Evolutionary conservation across 2,113 vertebrate species (phyloP).

Genomic region (Accipiter cooperii): DNA sequence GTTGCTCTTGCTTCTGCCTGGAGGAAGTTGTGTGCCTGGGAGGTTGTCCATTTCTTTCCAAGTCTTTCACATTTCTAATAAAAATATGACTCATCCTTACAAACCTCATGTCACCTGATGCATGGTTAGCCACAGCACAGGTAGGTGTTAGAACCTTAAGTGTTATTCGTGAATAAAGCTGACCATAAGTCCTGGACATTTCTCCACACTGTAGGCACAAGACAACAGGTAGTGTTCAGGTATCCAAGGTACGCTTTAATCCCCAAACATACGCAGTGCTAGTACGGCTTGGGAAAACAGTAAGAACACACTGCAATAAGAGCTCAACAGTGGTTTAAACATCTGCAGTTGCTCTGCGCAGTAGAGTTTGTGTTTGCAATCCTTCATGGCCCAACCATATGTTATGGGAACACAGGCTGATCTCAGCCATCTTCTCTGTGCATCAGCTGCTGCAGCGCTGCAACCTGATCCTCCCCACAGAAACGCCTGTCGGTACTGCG

Average conservation of each 20-base stretch:
- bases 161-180: not conserved
- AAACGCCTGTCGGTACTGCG: not conserved
- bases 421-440: not conserved
- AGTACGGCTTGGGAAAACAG: not conserved
- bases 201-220: not conserved
- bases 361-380: not conserved
- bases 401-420: not conserved
- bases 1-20: not conserved
- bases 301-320: not conserved
- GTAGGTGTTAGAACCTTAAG: not conserved
- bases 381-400: not conserved
- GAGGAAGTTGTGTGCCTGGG: not conserved
- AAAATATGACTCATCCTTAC: not conserved
- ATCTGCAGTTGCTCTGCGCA: not conserved
- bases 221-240: not conserved
- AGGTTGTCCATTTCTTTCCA: not conserved
- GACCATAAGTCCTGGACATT: not conserved
- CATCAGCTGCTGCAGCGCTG: not conserved
- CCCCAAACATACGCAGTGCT: not conserved
- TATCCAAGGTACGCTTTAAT: not conserved
- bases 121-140: not conserved
- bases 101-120: not conserved
- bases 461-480: not conserved
- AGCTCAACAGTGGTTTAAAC: not conserved
- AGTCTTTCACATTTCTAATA: not conserved